Percentiles rank a stretch among this genome's conserved stretches.
Conservation (phyloP, 2,797 vertebrate genomes). For the Periophthalmus magnuspinnatus region DNA sequence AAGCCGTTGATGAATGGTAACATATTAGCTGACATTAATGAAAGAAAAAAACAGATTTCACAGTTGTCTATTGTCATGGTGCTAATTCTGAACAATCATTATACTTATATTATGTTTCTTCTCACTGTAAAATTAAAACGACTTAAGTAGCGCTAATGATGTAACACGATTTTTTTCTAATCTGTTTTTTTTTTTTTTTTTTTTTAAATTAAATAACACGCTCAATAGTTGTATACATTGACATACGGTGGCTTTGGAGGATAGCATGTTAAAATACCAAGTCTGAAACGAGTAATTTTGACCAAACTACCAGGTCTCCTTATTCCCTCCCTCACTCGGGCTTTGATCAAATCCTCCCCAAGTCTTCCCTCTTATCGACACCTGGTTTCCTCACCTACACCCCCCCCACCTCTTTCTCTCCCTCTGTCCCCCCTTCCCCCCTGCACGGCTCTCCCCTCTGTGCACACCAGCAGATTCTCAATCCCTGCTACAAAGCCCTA, state of each 20-base stretch:
- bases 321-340: conserved; percentile 38
- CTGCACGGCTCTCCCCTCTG: conserved; percentile 24
- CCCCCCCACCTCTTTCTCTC: too few relatives aligned
- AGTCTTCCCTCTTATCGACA: conserved; percentile 36
- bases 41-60: too few relatives aligned
- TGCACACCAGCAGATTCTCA: conserved; percentile 58
- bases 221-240: background rate
- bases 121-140: background rate
- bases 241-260: background rate
- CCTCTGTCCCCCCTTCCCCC: conserved; percentile 7
- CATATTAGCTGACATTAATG: too few relatives aligned
- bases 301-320: conserved; percentile 24
- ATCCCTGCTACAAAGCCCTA: conserved; percentile 69
- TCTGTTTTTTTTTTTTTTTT: too few relatives aligned
- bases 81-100: too few relatives aligned
- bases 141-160: background rate
- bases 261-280: background rate
- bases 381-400: conserved; percentile 37
- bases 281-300: conserved; percentile 20
- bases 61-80: too few relatives aligned
- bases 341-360: conserved; percentile 65
- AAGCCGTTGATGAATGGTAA: too few relatives aligned
- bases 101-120: too few relatives aligned
- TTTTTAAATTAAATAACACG: too few relatives aligned
- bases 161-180: background rate